A percentile compares a stretch with the other conserved stretches of the same genome.
phyloP scores from a whole-genome alignment of 2,113 vertebrate genomes.

The Vombatus ursinus region DNA sequence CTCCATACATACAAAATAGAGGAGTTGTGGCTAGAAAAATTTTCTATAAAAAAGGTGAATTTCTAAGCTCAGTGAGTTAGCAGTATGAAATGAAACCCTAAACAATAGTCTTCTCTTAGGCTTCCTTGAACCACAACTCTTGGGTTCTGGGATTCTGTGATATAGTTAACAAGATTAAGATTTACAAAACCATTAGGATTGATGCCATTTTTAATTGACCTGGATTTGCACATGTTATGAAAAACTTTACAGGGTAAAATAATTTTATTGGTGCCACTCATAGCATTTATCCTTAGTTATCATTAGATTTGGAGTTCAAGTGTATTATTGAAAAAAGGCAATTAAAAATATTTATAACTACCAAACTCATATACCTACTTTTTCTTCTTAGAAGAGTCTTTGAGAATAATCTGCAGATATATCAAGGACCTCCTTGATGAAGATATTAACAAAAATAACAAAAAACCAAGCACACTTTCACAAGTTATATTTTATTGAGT shows the following conservation, averaged over 20 bases:
- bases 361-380: not conserved
- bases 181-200: not conserved
- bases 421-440: not conserved
- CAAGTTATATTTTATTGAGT: not conserved
- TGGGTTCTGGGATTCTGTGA: not conserved
- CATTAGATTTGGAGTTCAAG: not conserved
- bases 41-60: not conserved
- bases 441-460: not conserved
- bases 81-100: not conserved
- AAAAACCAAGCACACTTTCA: not conserved
- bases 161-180: not conserved
- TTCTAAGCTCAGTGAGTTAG: not conserved
- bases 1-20: not conserved
- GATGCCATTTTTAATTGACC: not conserved
- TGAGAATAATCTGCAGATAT: not conserved
- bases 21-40: not conserved
- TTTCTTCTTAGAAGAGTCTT: not conserved
- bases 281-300: not conserved
- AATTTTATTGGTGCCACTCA: not conserved
- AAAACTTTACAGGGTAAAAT: not conserved
- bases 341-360: not conserved
- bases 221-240: not conserved
- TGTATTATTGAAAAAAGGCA: not conserved
- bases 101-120: not conserved
- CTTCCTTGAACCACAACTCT: not conserved